Conservation (phyloP, 2,113 vertebrate genomes). For the Anhinga anhinga region DNA sequence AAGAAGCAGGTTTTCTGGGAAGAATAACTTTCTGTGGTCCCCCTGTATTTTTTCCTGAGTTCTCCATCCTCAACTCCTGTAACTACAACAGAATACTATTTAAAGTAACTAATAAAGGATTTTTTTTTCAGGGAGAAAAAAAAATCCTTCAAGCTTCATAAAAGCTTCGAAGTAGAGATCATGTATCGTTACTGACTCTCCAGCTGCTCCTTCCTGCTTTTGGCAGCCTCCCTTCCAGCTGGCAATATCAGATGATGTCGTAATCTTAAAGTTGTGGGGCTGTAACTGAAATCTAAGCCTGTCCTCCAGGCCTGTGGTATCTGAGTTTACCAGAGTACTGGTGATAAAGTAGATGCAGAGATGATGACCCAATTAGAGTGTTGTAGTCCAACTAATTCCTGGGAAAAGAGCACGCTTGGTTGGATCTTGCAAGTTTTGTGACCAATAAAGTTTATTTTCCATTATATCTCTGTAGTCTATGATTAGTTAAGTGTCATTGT, state of each 20-base stretch:
- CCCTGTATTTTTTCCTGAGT: not conserved
- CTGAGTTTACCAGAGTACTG: not conserved
- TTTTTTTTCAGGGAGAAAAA: not conserved
- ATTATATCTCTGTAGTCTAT: accelerated
- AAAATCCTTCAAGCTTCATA: not conserved
- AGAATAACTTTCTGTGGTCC: not conserved
- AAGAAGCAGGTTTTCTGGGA: not conserved
- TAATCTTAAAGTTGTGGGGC: not conserved
- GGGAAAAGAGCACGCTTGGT: not conserved
- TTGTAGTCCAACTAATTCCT: not conserved
- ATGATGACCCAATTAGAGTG: not conserved
- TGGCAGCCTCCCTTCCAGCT: not conserved
- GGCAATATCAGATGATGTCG: not conserved
- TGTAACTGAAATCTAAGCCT: not conserved
- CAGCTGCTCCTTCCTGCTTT: not conserved
- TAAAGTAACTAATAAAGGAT: not conserved
- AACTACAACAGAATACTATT: not conserved
- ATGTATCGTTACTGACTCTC: not conserved
- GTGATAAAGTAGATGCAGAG: not conserved
- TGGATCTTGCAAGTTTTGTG: not conserved
- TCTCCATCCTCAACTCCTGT: not conserved
- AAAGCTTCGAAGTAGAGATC: not conserved
- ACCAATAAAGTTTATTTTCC: not conserved
- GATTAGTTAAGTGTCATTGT: not conserved
- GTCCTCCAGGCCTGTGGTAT: not conserved